Evolutionary conservation across 2,797 vertebrate species (phyloP), one percentile per base, ranked within the genome.

Genomic region (Cirrhinus mrigala): DNA sequence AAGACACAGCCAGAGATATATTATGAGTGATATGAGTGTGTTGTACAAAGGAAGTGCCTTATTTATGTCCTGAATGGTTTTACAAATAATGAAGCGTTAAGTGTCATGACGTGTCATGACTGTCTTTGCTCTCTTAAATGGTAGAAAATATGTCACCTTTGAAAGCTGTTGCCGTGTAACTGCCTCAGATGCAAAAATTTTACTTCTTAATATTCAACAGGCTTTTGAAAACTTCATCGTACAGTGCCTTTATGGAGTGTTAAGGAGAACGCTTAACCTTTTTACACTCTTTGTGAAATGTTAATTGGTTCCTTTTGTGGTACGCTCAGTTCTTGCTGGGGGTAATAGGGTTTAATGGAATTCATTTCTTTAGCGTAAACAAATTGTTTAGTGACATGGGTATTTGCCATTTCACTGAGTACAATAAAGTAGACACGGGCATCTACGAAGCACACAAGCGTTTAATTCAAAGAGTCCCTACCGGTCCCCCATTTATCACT

Each of bases 1-100:
- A 82, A 52, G 90, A 90, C 71, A 79, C 85, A 83, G 81, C 80
- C 88, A 29, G 85, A 91, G 76, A 81, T 85, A 85, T 85, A 86
- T 79, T 84, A 75, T 50, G 70, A 84, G 64, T 46, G 82, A 33
- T 27, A 50, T 22, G 69, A 82, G 77, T 85, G 54, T 56, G 40
- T 14, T 87, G 79, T 56, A 68, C 64, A 83, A 76, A 46, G 62
- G 85, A 73, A 74, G 20, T 40, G 83, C n/a, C 82, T 73, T 79
- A 52, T 46, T 81, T 80, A 44, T 86, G 15, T 62, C 79, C 64
- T 75, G 58, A 89, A 75, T 10, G 3, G 22, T 88, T 90, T 89
- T 74, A 87, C 75, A 87, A 88, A 82, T 82, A 86, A 85, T 20
- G 77, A 54, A 56, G 75, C 77, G 80, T 83, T 33, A 44, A 22